phyloP scores from a whole-genome alignment of 2,888 invertebrate genomes.

The Papilio elwesi region DNA sequence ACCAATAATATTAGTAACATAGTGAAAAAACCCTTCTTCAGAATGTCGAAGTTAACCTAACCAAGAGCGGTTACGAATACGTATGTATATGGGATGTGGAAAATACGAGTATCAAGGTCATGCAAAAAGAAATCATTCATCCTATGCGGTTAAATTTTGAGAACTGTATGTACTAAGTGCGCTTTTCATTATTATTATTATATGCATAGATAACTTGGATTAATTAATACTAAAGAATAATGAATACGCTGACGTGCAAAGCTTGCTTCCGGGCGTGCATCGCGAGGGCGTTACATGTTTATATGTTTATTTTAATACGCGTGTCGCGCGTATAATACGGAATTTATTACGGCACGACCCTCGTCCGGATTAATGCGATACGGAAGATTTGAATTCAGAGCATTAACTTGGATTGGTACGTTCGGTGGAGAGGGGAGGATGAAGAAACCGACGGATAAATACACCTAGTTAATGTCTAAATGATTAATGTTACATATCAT shows the following conservation, averaged over 20 bases:
- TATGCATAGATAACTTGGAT: too few relatives aligned
- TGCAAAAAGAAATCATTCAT: too few relatives aligned
- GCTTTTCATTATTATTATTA: too few relatives aligned
- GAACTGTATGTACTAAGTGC: too few relatives aligned
- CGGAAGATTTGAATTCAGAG: slow-evolving; percentile 83
- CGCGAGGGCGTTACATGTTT: slow-evolving; percentile 81
- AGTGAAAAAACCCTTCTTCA: too few relatives aligned
- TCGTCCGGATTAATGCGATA: slow-evolving; percentile 81
- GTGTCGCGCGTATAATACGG: slow-evolving; percentile 84
- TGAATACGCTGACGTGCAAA: slow-evolving; percentile 28
- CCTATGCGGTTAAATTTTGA: too few relatives aligned
- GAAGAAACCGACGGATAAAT: slow-evolving; percentile 45
- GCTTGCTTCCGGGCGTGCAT: slow-evolving; percentile 58
- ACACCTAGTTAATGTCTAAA: slow-evolving; percentile 50
- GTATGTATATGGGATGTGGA: too few relatives aligned
- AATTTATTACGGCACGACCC: slow-evolving; percentile 82
- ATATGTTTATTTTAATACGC: slow-evolving; percentile 85
- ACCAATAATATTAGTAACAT: too few relatives aligned
- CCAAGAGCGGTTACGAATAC: too few relatives aligned
- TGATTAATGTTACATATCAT: slow-evolving; percentile 56
- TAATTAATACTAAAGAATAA: too few relatives aligned
- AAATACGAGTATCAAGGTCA: too few relatives aligned
- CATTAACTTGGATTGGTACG: slow-evolving; percentile 81
- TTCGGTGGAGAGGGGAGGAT: slow-evolving; percentile 56
- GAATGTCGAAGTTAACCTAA: too few relatives aligned